Evolutionary conservation across 1,140 invertebrate genomes (phyloP).

Genomic region (Drosophila azteca): DNA sequence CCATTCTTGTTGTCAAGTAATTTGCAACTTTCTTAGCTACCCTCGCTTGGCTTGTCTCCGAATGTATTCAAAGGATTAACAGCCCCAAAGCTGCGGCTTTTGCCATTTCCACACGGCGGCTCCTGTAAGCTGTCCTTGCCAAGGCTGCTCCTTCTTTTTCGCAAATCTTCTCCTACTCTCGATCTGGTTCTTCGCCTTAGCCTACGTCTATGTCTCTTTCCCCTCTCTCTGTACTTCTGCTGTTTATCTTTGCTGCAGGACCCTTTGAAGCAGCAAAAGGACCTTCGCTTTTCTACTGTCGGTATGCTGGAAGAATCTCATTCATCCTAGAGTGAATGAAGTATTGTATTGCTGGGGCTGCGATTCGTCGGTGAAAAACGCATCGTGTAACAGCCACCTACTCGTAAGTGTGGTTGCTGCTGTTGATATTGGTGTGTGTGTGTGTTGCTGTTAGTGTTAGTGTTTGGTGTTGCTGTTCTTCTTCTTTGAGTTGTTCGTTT

Average conservation of each 20-base stretch:
- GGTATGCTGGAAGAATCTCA: no score
- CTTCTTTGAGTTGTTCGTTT: slow-evolving; percentile 30
- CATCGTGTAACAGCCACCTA: no score
- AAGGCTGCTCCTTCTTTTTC: no score
- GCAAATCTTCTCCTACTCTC: not conserved
- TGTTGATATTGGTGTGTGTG: not conserved
- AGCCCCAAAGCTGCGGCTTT: slow-evolving; percentile 74
- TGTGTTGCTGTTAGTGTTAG: not conserved
- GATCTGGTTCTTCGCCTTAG: slow-evolving; percentile 1
- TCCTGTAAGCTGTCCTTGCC: slow-evolving; percentile 31
- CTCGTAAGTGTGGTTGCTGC: no score
- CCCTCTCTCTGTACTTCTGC: not conserved
- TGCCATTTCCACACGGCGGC: slow-evolving; percentile 66
- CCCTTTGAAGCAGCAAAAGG: not conserved
- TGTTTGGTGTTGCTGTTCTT: slow-evolving; percentile 7
- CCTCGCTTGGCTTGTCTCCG: slow-evolving; percentile 41
- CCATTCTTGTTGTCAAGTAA: not conserved
- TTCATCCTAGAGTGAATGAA: no score
- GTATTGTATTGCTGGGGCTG: no score
- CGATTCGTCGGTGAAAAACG: no score
- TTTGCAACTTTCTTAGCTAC: slow-evolving; percentile 21
- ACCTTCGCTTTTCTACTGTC: no score
- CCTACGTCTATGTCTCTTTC: not conserved
- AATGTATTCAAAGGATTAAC: slow-evolving; percentile 76
- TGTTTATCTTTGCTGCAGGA: slow-evolving; percentile 58